phyloP scores from a whole-genome alignment of 2,797 vertebrate species.

The Chromis chromis region DNA sequence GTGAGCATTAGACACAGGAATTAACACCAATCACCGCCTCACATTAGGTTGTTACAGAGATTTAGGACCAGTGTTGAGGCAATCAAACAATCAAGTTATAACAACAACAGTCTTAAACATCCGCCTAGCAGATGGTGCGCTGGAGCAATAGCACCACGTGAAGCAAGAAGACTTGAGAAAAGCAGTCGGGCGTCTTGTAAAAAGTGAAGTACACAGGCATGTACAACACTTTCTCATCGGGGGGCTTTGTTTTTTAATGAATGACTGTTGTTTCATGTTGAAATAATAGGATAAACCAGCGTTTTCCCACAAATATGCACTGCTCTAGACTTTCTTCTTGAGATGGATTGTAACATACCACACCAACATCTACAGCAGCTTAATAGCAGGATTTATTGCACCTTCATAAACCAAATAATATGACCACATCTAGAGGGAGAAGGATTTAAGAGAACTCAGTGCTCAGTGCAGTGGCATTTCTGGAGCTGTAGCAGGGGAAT shows the following conservation, averaged over 20 bases:
- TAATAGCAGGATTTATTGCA: too few relatives aligned
- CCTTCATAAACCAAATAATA: conserved; percentile 3
- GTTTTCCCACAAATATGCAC: conserved; percentile 5
- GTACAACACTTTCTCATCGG: background rate
- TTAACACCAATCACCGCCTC: conserved; percentile 48
- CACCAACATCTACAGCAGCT: background rate
- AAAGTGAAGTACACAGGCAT: conserved; percentile 36
- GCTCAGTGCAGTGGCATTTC: background rate
- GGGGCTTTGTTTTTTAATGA: conserved; percentile 21
- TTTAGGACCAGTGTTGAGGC: conserved; percentile 46
- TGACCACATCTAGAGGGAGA: background rate
- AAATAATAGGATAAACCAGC: too few relatives aligned
- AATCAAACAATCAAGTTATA: conserved; percentile 56
- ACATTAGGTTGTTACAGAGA: conserved; percentile 42
- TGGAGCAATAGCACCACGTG: conserved; percentile 33
- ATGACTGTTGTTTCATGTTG: conserved; percentile 11
- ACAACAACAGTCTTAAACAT: conserved; percentile 49
- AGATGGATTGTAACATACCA: conserved; percentile 8
- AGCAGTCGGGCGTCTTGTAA: conserved; percentile 50
- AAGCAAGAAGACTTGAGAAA: conserved; percentile 48
- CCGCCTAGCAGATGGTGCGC: conserved; percentile 67
- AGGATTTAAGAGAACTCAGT: background rate
- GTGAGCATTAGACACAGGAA: conserved; percentile 43
- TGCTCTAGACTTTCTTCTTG: background rate
- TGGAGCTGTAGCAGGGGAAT: background rate